Conservation (phyloP, 2,888 invertebrate genomes). For the Doris montereyensis region DNA sequence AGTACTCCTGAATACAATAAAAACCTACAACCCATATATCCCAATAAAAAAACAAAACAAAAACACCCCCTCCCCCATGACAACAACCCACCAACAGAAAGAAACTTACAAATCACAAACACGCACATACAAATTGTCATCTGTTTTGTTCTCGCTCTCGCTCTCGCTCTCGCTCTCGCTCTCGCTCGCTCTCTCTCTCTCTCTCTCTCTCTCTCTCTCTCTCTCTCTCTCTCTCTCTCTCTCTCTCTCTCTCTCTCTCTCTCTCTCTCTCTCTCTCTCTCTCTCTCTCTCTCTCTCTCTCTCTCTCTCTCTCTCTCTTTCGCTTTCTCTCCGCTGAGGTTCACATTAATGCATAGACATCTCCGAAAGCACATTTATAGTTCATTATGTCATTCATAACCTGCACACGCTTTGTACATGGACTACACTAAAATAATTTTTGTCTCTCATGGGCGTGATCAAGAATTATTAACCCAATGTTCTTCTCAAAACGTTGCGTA, state of each 20-base stretch:
- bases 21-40: no score
- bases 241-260: slow-evolving; percentile 16
- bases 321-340: neutral
- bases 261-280: slow-evolving; percentile 17
- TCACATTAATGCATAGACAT: neutral
- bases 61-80: neutral
- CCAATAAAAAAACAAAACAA: neutral
- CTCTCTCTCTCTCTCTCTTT: slow-evolving; percentile 29
- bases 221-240: neutral
- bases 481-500: no score
- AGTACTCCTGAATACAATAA: no score
- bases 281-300: slow-evolving; percentile 30
- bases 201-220: neutral
- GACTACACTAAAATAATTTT: neutral
- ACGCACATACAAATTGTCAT: no score
- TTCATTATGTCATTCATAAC: neutral
- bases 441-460: no score
- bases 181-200: no score
- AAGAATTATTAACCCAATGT: no score
- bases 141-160: no score
- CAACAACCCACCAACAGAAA: neutral
- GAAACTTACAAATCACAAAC: neutral
- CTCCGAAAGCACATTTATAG: neutral
- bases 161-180: no score
- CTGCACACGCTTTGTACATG: neutral